Evolutionary conservation across 2,113 vertebrate genomes (phyloP).

Genomic region (Cryptotis parvus): DNA sequence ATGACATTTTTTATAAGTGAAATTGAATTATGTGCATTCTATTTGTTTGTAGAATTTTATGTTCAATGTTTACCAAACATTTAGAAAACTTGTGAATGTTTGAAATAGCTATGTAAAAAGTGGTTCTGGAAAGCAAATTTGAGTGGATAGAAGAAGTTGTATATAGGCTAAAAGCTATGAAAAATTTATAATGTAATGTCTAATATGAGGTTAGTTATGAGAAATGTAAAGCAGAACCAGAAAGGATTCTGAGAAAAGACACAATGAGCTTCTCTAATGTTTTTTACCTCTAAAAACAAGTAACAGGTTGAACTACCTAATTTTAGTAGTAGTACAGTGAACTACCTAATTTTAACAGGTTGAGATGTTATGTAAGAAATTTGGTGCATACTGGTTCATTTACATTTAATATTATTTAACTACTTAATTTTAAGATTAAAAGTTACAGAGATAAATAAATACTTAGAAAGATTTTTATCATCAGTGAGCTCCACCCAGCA

Average conservation of each 20-base stretch:
- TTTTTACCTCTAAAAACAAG: neutral
- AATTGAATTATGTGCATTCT: neutral
- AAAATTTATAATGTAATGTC: neutral
- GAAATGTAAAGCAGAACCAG: neutral
- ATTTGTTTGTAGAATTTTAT: neutral
- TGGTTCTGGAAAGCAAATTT: neutral
- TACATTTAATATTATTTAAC: constrained; percentile 20
- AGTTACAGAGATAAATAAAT: neutral
- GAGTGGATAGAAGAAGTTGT: neutral
- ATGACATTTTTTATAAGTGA: neutral
- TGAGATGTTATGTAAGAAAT: neutral
- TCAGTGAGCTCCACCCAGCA: too few species aligned
- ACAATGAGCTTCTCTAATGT: neutral
- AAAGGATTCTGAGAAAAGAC: neutral
- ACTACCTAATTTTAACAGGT: too few species aligned
- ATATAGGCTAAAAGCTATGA: neutral
- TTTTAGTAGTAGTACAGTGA: too few species aligned
- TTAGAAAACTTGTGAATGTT: neutral
- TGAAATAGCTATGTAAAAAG: neutral
- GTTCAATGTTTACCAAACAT: neutral
- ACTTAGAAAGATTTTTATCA: neutral
- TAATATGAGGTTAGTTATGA: neutral
- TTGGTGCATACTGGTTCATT: neutral
- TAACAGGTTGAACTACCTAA: neutral
- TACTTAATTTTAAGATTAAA: neutral